Percentiles rank a stretch among this genome's conserved stretches.
Conservation (phyloP, 37 sponge, comb jelly and placozoan genomes). For the Corticium candelabrum region DNA sequence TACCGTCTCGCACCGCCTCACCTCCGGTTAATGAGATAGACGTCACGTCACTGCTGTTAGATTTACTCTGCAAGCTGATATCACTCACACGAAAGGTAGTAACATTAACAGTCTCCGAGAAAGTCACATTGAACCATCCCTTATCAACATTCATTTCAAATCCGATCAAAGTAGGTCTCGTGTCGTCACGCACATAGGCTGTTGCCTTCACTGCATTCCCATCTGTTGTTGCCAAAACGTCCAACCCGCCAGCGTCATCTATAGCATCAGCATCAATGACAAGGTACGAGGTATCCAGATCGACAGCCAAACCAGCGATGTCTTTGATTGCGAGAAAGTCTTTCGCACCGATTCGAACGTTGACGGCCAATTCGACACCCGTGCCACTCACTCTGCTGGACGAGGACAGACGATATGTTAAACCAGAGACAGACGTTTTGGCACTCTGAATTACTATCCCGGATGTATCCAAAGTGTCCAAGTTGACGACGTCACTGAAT, state of each 20-base stretch:
- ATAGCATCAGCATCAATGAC: constrained; percentile 40
- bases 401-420: not conserved
- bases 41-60: not conserved
- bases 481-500: constrained; percentile 67
- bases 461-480: constrained; percentile 36
- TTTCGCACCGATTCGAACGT: not conserved
- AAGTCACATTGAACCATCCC: constrained; percentile 40
- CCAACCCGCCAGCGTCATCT: constrained; percentile 25
- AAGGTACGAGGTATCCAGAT: constrained; percentile 41
- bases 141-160: constrained; percentile 62
- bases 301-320: constrained; percentile 33
- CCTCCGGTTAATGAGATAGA: constrained; percentile 18
- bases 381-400: not conserved
- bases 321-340: constrained; percentile 29
- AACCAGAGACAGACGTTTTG: not conserved
- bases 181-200: constrained; percentile 38
- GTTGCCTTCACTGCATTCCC: constrained; percentile 28
- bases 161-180: constrained; percentile 41
- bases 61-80: constrained; percentile 54
- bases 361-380: not conserved
- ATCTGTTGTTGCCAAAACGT: not conserved
- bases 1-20: constrained; percentile 9
- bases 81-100: constrained; percentile 41
- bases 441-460: constrained; percentile 58
- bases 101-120: constrained; percentile 49